These are phyloP conservation scores for Baryphthengus martii DNA, from an alignment of 2,113 vertebrate species.

Conservation along the genomic window DNA sequence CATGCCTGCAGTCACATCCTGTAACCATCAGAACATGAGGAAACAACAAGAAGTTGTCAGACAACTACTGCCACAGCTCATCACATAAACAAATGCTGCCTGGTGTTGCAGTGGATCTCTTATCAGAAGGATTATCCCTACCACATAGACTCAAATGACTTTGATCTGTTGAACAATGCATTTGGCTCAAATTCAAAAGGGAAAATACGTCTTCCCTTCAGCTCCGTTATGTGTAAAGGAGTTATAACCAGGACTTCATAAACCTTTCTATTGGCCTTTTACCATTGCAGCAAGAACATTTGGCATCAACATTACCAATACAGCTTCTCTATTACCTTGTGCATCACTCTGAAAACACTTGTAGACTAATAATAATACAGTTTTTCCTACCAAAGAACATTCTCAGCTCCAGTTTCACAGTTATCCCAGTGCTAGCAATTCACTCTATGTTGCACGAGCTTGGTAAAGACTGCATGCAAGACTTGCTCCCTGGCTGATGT, in stretches of 20 bases:
- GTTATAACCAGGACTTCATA: not conserved
- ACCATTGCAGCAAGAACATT: not conserved
- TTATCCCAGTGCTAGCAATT: not conserved
- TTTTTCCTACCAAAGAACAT: not conserved
- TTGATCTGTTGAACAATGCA: not conserved
- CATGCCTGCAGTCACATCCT: conserved; percentile 15
- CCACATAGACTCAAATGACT: not conserved
- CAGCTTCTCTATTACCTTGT: not conserved
- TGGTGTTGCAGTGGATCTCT: not conserved
- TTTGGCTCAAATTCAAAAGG: not conserved
- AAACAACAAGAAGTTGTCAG: conserved; percentile 2
- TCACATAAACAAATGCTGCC: not conserved
- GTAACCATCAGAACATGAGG: not conserved
- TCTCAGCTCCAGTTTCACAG: not conserved
- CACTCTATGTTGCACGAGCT: not conserved
- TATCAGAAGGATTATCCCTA: not conserved
- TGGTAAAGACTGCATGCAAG: not conserved
- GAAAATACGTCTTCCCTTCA: not conserved
- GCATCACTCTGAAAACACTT: not conserved
- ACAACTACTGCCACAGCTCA: conserved; percentile 11
- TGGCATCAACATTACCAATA: not conserved
- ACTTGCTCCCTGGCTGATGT: not conserved
- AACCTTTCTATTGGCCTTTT: not conserved
- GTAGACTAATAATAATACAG: not conserved
- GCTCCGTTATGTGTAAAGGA: not conserved